These are phyloP conservation scores for Melanotaenia boesemani DNA, from an alignment of 2,797 vertebrate species.

Conservation along the genomic window DNA sequence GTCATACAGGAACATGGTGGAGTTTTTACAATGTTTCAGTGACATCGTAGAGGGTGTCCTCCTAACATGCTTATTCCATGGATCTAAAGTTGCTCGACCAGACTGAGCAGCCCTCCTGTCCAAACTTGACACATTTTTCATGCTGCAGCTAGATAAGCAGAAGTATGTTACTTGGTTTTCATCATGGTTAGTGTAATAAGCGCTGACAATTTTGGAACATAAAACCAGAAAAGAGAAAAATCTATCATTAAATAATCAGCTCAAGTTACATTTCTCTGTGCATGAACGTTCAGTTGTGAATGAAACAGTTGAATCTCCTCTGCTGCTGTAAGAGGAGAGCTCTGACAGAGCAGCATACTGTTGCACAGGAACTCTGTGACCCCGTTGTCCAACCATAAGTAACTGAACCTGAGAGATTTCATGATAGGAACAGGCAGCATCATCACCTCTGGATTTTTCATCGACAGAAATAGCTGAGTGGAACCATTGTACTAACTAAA, in stretches of 20 bases:
- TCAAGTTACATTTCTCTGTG: not conserved
- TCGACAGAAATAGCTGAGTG: constrained; percentile 28
- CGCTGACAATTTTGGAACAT: not conserved
- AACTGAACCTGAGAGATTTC: constrained; percentile 40
- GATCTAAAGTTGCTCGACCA: constrained; percentile 40
- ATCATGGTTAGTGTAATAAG: constrained; percentile 11
- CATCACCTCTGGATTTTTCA: constrained; percentile 27
- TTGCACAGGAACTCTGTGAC: constrained; percentile 12
- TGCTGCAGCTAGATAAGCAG: constrained; percentile 11
- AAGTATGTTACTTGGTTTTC: constrained; percentile 6
- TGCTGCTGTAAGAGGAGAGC: not conserved
- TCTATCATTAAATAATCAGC: not conserved
- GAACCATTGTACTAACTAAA: constrained; percentile 21
- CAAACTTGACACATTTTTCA: constrained; percentile 10
- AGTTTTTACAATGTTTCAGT: not conserved
- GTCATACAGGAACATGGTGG: not conserved
- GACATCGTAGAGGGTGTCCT: not conserved
- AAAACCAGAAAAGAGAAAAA: not conserved
- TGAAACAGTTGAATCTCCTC: not conserved
- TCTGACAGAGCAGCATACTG: not conserved
- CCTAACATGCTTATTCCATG: constrained; percentile 2
- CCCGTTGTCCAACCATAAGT: constrained; percentile 35
- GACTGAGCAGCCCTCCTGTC: constrained; percentile 12
- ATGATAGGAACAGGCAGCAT: constrained; percentile 18
- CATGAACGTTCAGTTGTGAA: not conserved